Evolutionary conservation across 2,797 vertebrate species (phyloP).

Genomic region (Pitangus sulphuratus): DNA sequence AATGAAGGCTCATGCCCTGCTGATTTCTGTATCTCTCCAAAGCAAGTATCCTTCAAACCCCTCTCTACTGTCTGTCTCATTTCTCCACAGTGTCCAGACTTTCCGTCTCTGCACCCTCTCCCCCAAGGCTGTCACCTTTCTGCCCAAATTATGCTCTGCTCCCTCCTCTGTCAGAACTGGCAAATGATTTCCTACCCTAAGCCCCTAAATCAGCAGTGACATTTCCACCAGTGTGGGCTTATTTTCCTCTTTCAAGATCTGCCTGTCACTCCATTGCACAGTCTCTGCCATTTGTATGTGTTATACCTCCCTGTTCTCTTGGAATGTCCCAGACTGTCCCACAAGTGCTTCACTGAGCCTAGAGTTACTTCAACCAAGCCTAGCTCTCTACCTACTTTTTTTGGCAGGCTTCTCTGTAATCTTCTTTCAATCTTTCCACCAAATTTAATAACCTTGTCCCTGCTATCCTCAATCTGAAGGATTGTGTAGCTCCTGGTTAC

Average conservation of each 20-base stretch:
- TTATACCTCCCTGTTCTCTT: not conserved
- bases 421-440: not conserved
- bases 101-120: not conserved
- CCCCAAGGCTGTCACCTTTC: conserved; percentile 1
- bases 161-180: not conserved
- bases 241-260: not conserved
- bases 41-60: not conserved
- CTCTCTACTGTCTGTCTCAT: not conserved
- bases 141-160: not conserved
- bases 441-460: not conserved
- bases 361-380: not conserved
- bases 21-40: not conserved
- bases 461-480: not conserved
- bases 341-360: rapidly evolving
- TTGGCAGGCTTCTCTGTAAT: not conserved
- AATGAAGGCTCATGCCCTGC: not conserved
- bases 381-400: not conserved
- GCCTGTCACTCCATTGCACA: not conserved
- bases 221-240: not conserved
- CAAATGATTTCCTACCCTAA: not conserved
- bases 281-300: not conserved
- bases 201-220: not conserved
- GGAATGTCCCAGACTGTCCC: not conserved
- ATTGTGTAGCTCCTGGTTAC: not conserved
- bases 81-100: not conserved